These are phyloP conservation scores for Nematopogon swammerdamellus DNA, from an alignment of 2,888 invertebrate genomes.

Conservation along the genomic window DNA sequence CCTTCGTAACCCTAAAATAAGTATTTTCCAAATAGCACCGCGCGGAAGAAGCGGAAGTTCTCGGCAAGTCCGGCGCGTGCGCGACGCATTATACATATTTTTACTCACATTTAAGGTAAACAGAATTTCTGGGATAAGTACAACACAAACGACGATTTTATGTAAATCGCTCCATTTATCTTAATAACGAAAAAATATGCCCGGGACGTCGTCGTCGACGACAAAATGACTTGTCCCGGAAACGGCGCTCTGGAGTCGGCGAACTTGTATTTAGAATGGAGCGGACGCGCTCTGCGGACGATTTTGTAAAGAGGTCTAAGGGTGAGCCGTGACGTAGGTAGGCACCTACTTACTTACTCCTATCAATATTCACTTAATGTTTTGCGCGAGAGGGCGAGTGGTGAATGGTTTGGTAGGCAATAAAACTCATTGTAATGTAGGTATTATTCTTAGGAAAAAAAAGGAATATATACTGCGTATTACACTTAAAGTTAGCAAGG, in stretches of 20 bases:
- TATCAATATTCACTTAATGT: too few relatives aligned
- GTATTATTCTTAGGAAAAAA: too few relatives aligned
- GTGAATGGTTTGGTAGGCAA: too few relatives aligned
- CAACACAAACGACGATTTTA: slow-evolving; percentile 38
- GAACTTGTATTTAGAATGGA: not conserved
- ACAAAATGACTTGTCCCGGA: slow-evolving; percentile 54
- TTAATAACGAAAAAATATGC: slow-evolving; percentile 29
- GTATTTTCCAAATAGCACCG: too few relatives aligned
- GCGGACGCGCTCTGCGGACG: not conserved
- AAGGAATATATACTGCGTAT: too few relatives aligned
- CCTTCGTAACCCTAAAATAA: too few relatives aligned
- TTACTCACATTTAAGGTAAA: not conserved
- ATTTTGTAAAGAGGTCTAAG: too few relatives aligned
- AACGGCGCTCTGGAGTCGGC: slow-evolving; percentile 31
- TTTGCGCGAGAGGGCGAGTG: too few relatives aligned
- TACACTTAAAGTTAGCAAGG: too few relatives aligned
- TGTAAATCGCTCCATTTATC: slow-evolving; percentile 40
- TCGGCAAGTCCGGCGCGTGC: not conserved
- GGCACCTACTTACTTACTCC: too few relatives aligned
- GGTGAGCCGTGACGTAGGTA: too few relatives aligned
- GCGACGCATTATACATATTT: not conserved
- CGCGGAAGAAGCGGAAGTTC: slow-evolving; percentile 3
- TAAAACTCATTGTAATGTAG: too few relatives aligned
- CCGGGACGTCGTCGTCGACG: slow-evolving; percentile 43
- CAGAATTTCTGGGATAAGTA: slow-evolving; percentile 6